These are phyloP conservation scores for Elymnias hypermnestra DNA, from an alignment of 1,140 invertebrate species.

Conservation along the genomic window DNA sequence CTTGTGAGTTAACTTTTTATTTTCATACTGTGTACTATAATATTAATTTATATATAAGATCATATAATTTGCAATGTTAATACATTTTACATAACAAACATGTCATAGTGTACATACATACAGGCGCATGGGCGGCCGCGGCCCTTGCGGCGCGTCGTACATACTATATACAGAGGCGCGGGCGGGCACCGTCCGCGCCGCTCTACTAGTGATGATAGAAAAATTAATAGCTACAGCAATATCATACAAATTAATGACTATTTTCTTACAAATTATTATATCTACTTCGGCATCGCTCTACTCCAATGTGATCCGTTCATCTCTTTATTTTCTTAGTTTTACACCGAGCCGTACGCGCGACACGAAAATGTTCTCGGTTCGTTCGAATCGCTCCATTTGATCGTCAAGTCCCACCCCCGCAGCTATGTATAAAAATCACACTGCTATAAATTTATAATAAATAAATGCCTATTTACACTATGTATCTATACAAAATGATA, in stretches of 20 bases:
- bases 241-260: slow-evolving; percentile 76
- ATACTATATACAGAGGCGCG: slow-evolving; percentile 43
- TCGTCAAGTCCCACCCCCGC: slow-evolving; percentile 57
- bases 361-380: slow-evolving; percentile 44
- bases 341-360: slow-evolving; percentile 49
- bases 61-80: slow-evolving; percentile 75
- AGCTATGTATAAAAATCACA: slow-evolving; percentile 72
- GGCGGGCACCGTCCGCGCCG: slow-evolving; percentile 26
- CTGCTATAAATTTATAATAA: slow-evolving; percentile 75
- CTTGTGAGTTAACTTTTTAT: slow-evolving; percentile 72
- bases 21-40: slow-evolving; percentile 74
- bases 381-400: slow-evolving; percentile 42
- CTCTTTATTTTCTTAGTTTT: slow-evolving; percentile 47
- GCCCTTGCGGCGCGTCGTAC: slow-evolving; percentile 28
- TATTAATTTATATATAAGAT: slow-evolving; percentile 75
- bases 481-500: slow-evolving; percentile 75
- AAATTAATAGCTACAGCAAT: slow-evolving; percentile 74
- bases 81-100: slow-evolving; percentile 75
- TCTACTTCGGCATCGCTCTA: slow-evolving; percentile 73
- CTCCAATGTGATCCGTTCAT: slow-evolving; percentile 55
- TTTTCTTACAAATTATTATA: slow-evolving; percentile 74
- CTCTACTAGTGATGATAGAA: slow-evolving; percentile 69
- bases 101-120: slow-evolving; percentile 72
- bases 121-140: slow-evolving; percentile 39
- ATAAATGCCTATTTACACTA: slow-evolving; percentile 76